phyloP scores from a whole-genome alignment of 2,113 vertebrate species.

The Hymenochirus boettgeri region DNA sequence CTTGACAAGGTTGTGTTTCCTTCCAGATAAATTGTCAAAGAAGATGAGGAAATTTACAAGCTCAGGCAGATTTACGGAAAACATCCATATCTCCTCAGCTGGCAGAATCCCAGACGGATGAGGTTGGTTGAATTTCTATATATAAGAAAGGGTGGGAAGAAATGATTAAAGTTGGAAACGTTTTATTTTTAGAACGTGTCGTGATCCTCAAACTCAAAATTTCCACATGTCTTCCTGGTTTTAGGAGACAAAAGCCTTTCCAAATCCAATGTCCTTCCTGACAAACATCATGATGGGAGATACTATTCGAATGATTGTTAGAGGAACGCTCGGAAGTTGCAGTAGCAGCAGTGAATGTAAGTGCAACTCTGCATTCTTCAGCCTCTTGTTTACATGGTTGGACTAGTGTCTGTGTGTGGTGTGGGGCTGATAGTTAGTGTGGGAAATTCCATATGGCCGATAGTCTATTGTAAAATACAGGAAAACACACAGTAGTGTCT shows the following conservation, averaged over 20 bases:
- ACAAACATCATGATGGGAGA: constrained; percentile 80
- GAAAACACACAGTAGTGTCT: too few relatives aligned
- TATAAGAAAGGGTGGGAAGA: not conserved
- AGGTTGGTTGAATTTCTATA: constrained; percentile 61
- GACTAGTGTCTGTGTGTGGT: not conserved
- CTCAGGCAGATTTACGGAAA: constrained; percentile 86
- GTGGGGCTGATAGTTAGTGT: not conserved
- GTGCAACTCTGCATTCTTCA: too few relatives aligned
- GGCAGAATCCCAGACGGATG: constrained; percentile 68
- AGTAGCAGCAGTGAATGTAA: constrained; percentile 97
- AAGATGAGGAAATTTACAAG: constrained; percentile 96
- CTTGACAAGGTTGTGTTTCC: constrained; percentile 14
- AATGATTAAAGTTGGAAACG: too few relatives aligned
- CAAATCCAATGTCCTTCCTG: constrained; percentile 56
- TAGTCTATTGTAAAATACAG: too few relatives aligned
- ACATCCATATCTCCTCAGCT: constrained; percentile 81
- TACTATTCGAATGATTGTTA: constrained; percentile 90
- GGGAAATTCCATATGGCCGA: too few relatives aligned
- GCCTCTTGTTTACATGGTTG: too few relatives aligned
- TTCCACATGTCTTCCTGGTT: constrained; percentile 49
- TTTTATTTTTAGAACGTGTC: constrained; percentile 14
- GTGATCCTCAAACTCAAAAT: not conserved
- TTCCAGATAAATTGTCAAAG: constrained; percentile 81
- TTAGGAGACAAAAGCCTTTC: constrained; percentile 74
- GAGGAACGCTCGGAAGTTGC: constrained; percentile 93